A percentile compares a stretch with the other conserved stretches of the same genome.
Conservation (phyloP, 2,888 invertebrate species). For the Artemia sinica region DNA sequence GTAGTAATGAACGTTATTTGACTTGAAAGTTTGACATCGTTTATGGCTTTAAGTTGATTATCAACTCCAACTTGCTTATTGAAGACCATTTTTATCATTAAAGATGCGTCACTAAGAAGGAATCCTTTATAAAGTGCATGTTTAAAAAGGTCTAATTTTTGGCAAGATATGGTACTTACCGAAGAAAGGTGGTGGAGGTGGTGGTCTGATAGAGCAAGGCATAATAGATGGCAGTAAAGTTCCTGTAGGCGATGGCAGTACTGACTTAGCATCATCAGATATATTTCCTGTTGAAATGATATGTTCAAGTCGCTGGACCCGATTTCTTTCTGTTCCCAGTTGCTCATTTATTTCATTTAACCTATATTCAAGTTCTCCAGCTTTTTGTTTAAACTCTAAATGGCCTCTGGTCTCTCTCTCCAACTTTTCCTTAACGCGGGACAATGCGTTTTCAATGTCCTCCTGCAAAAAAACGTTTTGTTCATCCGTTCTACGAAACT, state of each 20-base stretch:
- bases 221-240: constrained; percentile 37
- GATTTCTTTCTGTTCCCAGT: constrained; percentile 51
- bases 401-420: constrained; percentile 76
- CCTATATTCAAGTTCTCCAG: constrained; percentile 43
- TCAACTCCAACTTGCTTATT: no score
- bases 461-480: constrained; percentile 38
- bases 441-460: constrained; percentile 58
- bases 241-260: constrained; percentile 30
- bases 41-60: no score
- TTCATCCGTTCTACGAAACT: neutral
- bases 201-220: constrained; percentile 15
- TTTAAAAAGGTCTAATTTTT: no score
- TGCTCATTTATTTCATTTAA: constrained; percentile 47
- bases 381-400: constrained; percentile 63
- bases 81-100: no score
- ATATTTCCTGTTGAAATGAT: constrained; percentile 62
- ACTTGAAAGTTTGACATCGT: no score
- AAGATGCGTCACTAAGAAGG: no score
- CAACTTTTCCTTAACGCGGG: constrained; percentile 62
- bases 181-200: constrained; percentile 20
- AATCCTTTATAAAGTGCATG: no score
- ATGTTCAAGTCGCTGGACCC: constrained; percentile 62
- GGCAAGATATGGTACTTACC: neutral
- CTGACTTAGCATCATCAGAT: constrained; percentile 75
- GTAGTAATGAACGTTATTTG: no score